Evolutionary conservation across 2,888 invertebrate genomes (phyloP).

Genomic region (Erebia palarica): DNA sequence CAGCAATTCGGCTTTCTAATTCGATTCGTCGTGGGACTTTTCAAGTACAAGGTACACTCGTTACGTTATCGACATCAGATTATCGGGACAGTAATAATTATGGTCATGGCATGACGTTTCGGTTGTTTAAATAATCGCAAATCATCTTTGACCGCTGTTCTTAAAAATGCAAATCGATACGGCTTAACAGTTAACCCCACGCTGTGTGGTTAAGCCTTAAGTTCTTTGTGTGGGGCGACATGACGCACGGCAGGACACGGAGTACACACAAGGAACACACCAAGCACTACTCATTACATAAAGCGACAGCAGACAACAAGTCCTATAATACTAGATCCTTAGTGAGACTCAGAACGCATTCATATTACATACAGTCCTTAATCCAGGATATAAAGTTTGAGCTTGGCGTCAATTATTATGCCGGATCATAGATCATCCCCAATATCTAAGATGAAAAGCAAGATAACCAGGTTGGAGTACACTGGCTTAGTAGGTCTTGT

Average conservation of each 20-base stretch:
- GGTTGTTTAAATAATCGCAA: constrained; percentile 52
- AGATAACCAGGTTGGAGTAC: no score
- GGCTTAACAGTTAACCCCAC: constrained; percentile 32
- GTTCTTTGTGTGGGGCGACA: no score
- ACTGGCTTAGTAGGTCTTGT: no score
- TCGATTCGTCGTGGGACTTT: constrained; percentile 61
- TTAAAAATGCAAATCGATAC: constrained; percentile 53
- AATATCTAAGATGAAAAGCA: no score
- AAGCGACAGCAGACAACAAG: no score
- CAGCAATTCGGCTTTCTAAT: constrained; percentile 72
- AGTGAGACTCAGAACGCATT: no score
- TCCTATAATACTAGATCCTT: no score
- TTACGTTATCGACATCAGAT: constrained; percentile 60
- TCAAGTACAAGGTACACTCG: constrained; percentile 45
- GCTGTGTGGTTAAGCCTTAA: background rate
- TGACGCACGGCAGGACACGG: background rate
- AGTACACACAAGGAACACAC: background rate
- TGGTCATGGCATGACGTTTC: constrained; percentile 57
- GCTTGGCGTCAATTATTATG: no score
- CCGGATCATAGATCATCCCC: no score
- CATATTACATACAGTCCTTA: no score
- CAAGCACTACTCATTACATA: no score
- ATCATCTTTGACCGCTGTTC: constrained; percentile 53
- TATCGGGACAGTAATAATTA: constrained; percentile 66
- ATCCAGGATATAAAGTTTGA: no score